Evolutionary conservation across 2,113 vertebrate species (phyloP), one percentile per base, ranked within the genome.

Genomic region (Nettapus auritus): DNA sequence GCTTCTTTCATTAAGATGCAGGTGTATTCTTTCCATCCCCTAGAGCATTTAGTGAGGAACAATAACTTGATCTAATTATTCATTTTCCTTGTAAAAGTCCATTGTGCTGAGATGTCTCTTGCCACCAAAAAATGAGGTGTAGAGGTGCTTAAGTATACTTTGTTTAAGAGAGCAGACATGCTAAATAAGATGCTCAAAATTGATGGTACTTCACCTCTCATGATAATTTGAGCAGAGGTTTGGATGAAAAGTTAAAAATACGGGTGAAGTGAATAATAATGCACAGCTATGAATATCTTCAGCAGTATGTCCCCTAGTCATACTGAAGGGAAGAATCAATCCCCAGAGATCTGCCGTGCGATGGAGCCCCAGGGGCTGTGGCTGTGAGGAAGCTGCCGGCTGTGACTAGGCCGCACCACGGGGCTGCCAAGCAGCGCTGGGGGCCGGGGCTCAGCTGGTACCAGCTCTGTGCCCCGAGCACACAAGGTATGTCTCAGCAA

Each of bases 121-220:
- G 91, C 0, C 89, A 80, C 81, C 1, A 0, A 57, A 44, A 89
- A 91, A 92, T n/a, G 91, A 96, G 94, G 92, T 88, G 70, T 80
- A 67, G 93, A 88, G 89, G 89, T 93, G 90, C 89, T 95, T 60
- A 55, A 84, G 90, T 34, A 8, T 77, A 79, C 95, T 95, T 94
- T 93, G 94, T 96, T 92, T 86, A 89, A 96, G 91, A 91, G 94
- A 90, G 66, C 2, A 93, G 90, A 92, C 89, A 44, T 12, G 82
- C 90, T 87, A 70, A 95, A 62, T 84, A 90, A 89, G 78, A 93
- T 94, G 93, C 88, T 97, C 75, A 17, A 60, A 95, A 95, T 96
- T 96, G 95, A 96, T 91, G 86, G 82, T 82, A 84, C 21, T 75
- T 86, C 92, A 95, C 89, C 92, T 93, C 94, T 97, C 93, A 22